Evolutionary conservation across 2,888 invertebrate species (phyloP).

Genomic region (Parnassius orleans): DNA sequence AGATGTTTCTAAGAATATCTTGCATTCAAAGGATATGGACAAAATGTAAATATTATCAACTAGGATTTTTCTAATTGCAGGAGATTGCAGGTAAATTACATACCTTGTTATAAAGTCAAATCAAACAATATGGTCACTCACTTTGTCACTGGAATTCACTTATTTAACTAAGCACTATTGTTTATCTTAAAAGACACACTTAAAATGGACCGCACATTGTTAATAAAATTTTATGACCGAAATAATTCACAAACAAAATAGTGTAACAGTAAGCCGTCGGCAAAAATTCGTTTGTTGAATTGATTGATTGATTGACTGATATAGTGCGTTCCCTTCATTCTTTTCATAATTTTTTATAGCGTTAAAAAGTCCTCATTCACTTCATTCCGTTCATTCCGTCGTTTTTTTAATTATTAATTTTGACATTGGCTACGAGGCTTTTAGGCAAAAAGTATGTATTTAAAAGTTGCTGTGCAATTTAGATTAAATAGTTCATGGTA

Average conservation of each 20-base stretch:
- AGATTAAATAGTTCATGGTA: too few species aligned
- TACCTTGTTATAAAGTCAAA: slow-evolving; percentile 23
- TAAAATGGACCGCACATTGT: not conserved
- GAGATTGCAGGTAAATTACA: slow-evolving; percentile 24
- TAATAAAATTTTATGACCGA: slow-evolving; percentile 11
- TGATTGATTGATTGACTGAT: slow-evolving; percentile 53
- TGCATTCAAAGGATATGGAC: slow-evolving; percentile 1
- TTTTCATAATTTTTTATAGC: slow-evolving; percentile 14
- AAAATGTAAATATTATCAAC: slow-evolving; percentile 12
- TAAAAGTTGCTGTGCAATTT: too few species aligned
- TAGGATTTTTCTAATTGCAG: slow-evolving; percentile 19
- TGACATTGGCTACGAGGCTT: too few species aligned
- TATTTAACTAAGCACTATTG: slow-evolving; percentile 9
- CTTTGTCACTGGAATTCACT: slow-evolving; percentile 26
- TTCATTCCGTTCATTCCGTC: slow-evolving; percentile 25
- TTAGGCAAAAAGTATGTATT: too few species aligned
- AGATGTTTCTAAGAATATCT: slow-evolving; percentile 6
- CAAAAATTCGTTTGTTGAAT: slow-evolving; percentile 52
- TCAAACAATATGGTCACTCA: slow-evolving; percentile 28
- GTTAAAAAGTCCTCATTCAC: not conserved
- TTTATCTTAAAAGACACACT: slow-evolving; percentile 6
- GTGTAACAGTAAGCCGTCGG: slow-evolving; percentile 41
- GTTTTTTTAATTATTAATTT: not conserved
- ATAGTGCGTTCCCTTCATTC: slow-evolving; percentile 6
- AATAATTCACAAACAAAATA: slow-evolving; percentile 4